Evolutionary conservation across 2,113 vertebrate genomes (phyloP).

Genomic region (Solea senegalensis): DNA sequence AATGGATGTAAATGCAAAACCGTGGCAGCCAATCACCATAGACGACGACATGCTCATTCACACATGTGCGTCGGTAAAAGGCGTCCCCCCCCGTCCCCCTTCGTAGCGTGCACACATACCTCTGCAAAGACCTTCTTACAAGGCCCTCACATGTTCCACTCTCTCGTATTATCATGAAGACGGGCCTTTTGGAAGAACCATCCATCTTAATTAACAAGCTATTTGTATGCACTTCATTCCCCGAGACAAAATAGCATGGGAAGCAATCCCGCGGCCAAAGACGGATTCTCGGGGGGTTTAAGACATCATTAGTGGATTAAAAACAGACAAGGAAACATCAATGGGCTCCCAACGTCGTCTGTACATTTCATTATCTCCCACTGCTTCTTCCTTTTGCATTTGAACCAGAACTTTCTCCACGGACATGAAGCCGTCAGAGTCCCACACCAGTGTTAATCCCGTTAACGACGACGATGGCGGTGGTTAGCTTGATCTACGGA

Average conservation of each 20-base stretch:
- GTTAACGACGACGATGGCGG: too few species aligned
- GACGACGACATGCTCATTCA: conserved; percentile 49
- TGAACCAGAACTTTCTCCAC: conserved; percentile 43
- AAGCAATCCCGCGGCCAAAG: conserved; percentile 66
- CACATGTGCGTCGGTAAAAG: conserved; percentile 1
- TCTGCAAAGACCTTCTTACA: conserved; percentile 52
- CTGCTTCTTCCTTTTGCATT: conserved; percentile 42
- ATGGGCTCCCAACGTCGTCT: conserved; percentile 62
- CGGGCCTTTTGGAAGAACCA: conserved; percentile 62
- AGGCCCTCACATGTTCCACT: conserved; percentile 64
- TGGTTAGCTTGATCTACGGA: too few species aligned
- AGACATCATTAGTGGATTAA: conserved; percentile 72
- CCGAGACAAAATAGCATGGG: conserved; percentile 69
- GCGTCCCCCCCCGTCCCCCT: background rate
- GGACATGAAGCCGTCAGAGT: conserved; percentile 50
- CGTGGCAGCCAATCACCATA: conserved; percentile 40
- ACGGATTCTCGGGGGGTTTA: conserved; percentile 37
- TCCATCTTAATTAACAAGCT: conserved; percentile 79
- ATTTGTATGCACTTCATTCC: conserved; percentile 70
- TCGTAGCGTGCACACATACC: conserved; percentile 16
- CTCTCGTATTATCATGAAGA: conserved; percentile 73
- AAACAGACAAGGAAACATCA: conserved; percentile 44
- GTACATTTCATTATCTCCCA: conserved; percentile 74
- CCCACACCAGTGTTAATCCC: background rate
- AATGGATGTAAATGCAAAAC: conserved; percentile 42